Evolutionary conservation across 2,113 vertebrate species (phyloP), one percentile per base, ranked within the genome.

Genomic region (Progne subis): DNA sequence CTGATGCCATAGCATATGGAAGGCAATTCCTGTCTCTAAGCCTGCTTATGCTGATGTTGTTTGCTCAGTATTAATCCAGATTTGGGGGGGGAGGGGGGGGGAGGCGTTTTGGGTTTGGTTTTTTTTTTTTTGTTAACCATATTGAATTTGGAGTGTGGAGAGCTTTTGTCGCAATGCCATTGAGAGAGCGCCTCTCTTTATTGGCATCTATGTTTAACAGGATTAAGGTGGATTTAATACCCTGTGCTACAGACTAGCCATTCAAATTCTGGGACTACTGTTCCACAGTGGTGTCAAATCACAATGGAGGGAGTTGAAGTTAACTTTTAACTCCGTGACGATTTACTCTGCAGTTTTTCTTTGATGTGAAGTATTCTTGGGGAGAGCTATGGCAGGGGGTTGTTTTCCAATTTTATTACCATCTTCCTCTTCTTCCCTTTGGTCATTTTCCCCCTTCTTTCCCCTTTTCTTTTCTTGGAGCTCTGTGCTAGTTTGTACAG

Each of bases 161-260:
- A 92, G 59, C 50, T 87, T 83, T 90, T 95, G 86, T 94, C 67
- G 37, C 46, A 31, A 80, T 95, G 72, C 81, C 71, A 57, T 84
- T 68, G 88, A 95, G 63, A 80, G 59, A 31, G 52, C 1, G 10
- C 63, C 77, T 86, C 87, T 95, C 83, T 86, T 94, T 87, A 90
- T 92, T 93, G 90, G 75, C 61, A 72, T 87, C 89, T 92, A 23
- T 77, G 86, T 94, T 86, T 96, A 97, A 88, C 80, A 94, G 81
- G 95, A 94, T 97, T 96, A 96, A 79, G 74, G 75, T 93, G 92
- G 89, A 94, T 96, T 95, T 91, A 95, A 92, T 82, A 79, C 72
- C 82, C 87, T 68, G 76, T 72, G 86, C 75, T 88, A 70, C 94
- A 68, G 52, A 82, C 41, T 79, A 78, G 72, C 61, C 60, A 93